Evolutionary conservation across 2,113 vertebrate genomes (phyloP), one percentile per base, ranked within the genome.

Genomic region (Crotalus horridus): DNA sequence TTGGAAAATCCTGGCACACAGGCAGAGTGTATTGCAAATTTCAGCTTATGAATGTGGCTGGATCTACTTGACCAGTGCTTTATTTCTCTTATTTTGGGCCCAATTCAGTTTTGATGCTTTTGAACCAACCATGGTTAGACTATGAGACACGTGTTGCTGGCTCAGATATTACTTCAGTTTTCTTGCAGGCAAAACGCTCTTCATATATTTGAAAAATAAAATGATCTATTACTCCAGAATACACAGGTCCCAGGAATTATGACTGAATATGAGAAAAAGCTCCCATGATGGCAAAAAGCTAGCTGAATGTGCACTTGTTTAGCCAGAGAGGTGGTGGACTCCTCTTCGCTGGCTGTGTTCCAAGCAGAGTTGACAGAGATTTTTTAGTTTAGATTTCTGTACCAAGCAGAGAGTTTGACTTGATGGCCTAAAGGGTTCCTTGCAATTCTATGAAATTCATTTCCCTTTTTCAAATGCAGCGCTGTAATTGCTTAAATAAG

Each of bases 11-110:
- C 88, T 9, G 85, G 93, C 20, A 69, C 55, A 43, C 56, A 15
- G 26, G 88, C 87, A 85, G 0, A 1, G 87, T n/a, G 23, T 6
- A 5, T 33, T 92, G 95, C 90, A 94, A 90, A 87, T 89, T 95
- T 69, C 90, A 39, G 46, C 56, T 5, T 89, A 92, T 86, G 92
- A 39, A 20, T 89, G 88, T 20, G 0, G 91, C 64, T 85, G 26
- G 94, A 61, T 91, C 43, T 96, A 94, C 58, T 90, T 58, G 3
- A 48, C 91, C 10, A 1, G 17, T 13, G 11, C 69, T 0, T 48
- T 85, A 90, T 48, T 61, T 59, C 10, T 43, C 26, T 61, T 51
- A 61, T 56, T 3, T 85, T 74, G 46, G 26, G 15, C n/a, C 85
- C n/a, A 91, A 8, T n/a, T 39, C n/a, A 92, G 51, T 26, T 53